A percentile compares a stretch with the other conserved stretches of the same genome.
These are phyloP conservation scores for Cybosia mesomella DNA, from an alignment of 2,888 invertebrate species.

Conservation along the genomic window DNA sequence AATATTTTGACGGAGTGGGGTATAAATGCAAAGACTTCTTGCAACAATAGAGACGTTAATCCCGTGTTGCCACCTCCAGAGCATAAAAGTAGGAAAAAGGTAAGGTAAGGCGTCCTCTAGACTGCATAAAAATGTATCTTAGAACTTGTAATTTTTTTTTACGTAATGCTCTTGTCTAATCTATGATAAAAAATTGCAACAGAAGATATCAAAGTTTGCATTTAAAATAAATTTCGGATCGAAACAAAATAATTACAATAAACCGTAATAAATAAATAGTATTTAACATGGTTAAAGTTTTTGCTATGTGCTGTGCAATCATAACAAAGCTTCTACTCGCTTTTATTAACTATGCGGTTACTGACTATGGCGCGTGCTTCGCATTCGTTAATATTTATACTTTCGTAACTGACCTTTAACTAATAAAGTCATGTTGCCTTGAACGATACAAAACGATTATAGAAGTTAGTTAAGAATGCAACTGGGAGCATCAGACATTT, in stretches of 20 bases:
- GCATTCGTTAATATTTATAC: slow-evolving; percentile 41
- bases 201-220: too few relatives aligned
- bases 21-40: background rate
- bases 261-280: background rate
- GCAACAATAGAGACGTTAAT: background rate
- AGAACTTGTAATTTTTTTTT: too few relatives aligned
- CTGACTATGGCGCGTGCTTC: slow-evolving; percentile 36
- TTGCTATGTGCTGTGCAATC: slow-evolving; percentile 39
- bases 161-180: too few relatives aligned
- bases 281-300: slow-evolving; percentile 11
- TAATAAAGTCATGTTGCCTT: slow-evolving; percentile 47
- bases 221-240: too few relatives aligned
- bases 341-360: slow-evolving; percentile 33
- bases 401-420: slow-evolving; percentile 58
- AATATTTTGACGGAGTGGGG: background rate
- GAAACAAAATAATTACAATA: background rate
- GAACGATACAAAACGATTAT: slow-evolving; percentile 30
- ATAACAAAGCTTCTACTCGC: slow-evolving; percentile 34
- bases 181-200: too few relatives aligned
- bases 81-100: too few relatives aligned
- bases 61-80: too few relatives aligned
- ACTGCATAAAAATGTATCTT: too few relatives aligned
- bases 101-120: too few relatives aligned
- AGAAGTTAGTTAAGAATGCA: slow-evolving; percentile 40
- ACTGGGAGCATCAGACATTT: background rate